Conservation (phyloP, 1,140 invertebrate species). For the Hydropsyche tenuis region DNA sequence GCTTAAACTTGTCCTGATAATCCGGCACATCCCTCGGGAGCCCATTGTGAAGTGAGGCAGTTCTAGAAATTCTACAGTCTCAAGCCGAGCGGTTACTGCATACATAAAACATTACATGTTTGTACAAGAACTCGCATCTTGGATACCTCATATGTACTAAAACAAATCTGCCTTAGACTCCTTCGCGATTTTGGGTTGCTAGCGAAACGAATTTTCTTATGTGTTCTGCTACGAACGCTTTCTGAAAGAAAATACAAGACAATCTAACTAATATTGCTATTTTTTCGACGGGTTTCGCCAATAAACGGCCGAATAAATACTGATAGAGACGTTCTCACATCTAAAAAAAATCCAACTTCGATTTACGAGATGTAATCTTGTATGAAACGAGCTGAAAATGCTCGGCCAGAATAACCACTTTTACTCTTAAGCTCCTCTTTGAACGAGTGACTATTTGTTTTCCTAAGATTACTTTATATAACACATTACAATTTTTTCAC, state of each 20-base stretch:
- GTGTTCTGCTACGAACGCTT: too few species aligned
- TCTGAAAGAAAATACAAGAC: too few species aligned
- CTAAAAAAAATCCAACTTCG: conserved; percentile 12
- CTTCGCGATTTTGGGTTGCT: too few species aligned
- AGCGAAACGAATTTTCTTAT: too few species aligned
- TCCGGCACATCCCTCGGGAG: too few species aligned
- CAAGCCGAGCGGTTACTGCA: too few species aligned
- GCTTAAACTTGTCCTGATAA: neutral
- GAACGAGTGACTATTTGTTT: too few species aligned
- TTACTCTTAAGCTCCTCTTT: neutral
- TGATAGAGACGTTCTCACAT: conserved; percentile 1
- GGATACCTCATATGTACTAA: neutral
- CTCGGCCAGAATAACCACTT: neutral
- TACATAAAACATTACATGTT: neutral
- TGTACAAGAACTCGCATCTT: neutral
- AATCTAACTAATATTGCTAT: too few species aligned
- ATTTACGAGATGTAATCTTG: conserved; percentile 23
- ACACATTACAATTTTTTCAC: too few species aligned
- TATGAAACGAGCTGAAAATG: neutral
- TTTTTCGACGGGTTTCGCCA: neutral
- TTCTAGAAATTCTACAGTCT: neutral
- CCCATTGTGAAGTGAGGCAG: neutral
- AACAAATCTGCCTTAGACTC: too few species aligned
- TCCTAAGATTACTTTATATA: too few species aligned
- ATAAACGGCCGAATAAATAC: neutral